Conservation (phyloP, 2,888 invertebrate species). For the Nemotelus nigrinus region DNA sequence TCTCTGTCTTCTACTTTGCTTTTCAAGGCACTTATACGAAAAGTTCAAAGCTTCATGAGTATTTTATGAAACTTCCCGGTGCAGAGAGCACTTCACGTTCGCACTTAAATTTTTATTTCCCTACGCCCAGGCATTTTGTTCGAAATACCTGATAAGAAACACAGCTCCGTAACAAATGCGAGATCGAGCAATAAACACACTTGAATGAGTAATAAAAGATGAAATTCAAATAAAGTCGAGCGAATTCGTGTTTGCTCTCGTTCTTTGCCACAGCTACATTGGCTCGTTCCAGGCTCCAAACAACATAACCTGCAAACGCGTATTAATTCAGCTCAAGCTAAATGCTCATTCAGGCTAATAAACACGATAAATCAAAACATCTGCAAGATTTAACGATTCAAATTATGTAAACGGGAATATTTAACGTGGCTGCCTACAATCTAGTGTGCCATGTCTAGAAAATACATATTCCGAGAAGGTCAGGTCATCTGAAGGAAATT, state of each 20-base stretch:
- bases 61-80: constrained; percentile 31
- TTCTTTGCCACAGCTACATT: not conserved
- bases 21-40: constrained; percentile 18
- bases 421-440: too few relatives aligned
- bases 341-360: not conserved
- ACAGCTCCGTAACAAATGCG: not conserved
- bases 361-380: constrained; percentile 15
- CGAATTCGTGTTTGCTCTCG: constrained; percentile 10
- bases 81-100: constrained; percentile 9
- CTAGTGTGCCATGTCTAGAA: too few relatives aligned
- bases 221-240: constrained; percentile 34
- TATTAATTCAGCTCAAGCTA: not conserved
- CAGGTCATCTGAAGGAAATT: too few relatives aligned
- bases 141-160: constrained; percentile 16
- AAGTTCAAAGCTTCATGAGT: constrained; percentile 8
- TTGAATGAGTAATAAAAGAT: constrained; percentile 39
- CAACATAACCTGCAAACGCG: too few relatives aligned
- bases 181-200: constrained; percentile 39
- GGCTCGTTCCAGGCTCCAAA: too few relatives aligned
- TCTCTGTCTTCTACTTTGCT: not conserved
- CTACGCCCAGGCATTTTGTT: not conserved
- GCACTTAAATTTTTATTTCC: constrained; percentile 35
- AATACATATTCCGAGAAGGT: too few relatives aligned
- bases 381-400: not conserved
- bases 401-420: not conserved